Evolutionary conservation across 2,113 vertebrate species (phyloP), one percentile per base, ranked within the genome.

Genomic region (Gobiocypris rarus): DNA sequence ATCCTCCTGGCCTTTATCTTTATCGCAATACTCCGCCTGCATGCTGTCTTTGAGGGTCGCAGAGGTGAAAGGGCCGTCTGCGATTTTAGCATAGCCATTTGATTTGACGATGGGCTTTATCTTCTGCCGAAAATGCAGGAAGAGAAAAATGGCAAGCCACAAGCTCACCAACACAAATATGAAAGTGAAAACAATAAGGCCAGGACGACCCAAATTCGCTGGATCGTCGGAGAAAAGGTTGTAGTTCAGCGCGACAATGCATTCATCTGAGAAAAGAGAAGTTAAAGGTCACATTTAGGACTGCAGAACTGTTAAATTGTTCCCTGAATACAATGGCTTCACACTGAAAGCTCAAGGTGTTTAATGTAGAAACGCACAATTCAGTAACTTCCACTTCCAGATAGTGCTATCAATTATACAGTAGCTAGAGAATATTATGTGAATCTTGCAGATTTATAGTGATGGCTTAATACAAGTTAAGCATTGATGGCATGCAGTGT

Each of bases 1-100:
- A n/a, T n/a, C 96, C 0, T 96, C 94, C 0, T 94, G 92, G 19
- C 89, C 89, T 2, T 94, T 75, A 0, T 65, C 82, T 22, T 87
- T 19, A 70, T 98, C 96, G 9, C 89, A 94, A 82, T 96, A 96
- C 58, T 98, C 96, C 31, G 92, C 94, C 79, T 94, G 91, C 86
- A 92, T 88, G 87, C 94, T 91, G 81, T 94, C 93, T 86, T 63
- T 81, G 86, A 56, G 4, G 86, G 41, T 93, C 5, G 31, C 50
- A 0, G 9, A 54, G 15, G 84, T 87, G 2, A 92, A 92, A n/a
- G 93, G 89, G 22, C 90, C 56, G 4, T 76, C 84, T 80, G 28
- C 17, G 2, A 98, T 89, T 87, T 95, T 97, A 83, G 94, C 87
- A 26, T 99, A 99, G 41, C 93, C 91, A 13, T 92, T 89, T 0